phyloP scores from a whole-genome alignment of 1,140 invertebrate species.

The Manduca sexta region DNA sequence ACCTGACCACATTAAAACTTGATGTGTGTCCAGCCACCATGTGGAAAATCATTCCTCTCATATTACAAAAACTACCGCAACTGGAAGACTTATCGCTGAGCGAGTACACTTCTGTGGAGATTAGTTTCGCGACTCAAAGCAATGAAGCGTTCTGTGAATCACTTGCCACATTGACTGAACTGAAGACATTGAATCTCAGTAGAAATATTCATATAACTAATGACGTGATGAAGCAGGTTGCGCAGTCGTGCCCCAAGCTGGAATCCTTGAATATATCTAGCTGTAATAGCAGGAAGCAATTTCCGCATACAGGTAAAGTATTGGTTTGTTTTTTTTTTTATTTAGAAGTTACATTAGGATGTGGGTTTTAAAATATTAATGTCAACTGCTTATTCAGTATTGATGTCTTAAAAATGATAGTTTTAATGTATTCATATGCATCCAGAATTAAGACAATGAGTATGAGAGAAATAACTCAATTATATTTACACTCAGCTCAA shows the following conservation, averaged over 20 bases:
- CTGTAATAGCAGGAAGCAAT: slow-evolving; percentile 41
- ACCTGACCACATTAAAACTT: slow-evolving; percentile 44
- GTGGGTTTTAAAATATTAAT: too few relatives aligned
- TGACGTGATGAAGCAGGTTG: slow-evolving; percentile 43
- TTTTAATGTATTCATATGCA: too few relatives aligned
- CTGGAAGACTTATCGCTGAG: slow-evolving; percentile 60
- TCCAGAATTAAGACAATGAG: too few relatives aligned
- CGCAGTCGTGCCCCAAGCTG: slow-evolving; percentile 37
- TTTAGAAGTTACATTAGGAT: too few relatives aligned
- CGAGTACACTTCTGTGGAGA: slow-evolving; percentile 42
- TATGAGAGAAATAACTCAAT: too few relatives aligned
- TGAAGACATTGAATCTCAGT: slow-evolving; percentile 47
- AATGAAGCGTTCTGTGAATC: slow-evolving; percentile 42
- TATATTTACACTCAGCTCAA: too few relatives aligned
- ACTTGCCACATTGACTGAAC: slow-evolving; percentile 30
- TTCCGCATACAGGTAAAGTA: slow-evolving; percentile 34
- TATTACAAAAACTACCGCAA: slow-evolving; percentile 47
- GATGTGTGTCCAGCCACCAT: slow-evolving; percentile 49
- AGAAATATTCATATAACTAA: slow-evolving; percentile 56
- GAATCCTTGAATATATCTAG: slow-evolving; percentile 45
- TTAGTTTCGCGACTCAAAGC: slow-evolving; percentile 14
- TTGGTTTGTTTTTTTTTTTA: too few relatives aligned
- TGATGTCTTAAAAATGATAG: too few relatives aligned
- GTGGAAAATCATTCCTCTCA: slow-evolving; percentile 48
- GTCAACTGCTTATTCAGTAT: too few relatives aligned